These are phyloP conservation scores for Diarsia rubi DNA, from an alignment of 2,888 invertebrate genomes.

Conservation along the genomic window DNA sequence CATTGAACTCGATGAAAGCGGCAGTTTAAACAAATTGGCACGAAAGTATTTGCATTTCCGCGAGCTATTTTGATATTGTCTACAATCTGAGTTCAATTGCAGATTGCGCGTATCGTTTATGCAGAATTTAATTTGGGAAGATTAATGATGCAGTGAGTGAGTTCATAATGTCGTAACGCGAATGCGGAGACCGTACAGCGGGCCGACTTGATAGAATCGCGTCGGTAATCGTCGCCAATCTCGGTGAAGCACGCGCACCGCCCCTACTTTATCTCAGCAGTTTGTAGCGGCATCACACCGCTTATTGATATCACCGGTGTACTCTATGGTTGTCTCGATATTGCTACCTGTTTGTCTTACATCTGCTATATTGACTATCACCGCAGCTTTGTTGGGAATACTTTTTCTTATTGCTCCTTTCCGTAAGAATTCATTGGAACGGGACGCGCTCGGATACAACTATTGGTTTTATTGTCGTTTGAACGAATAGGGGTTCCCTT, in stretches of 20 bases:
- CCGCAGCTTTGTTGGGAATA: conserved; percentile 73
- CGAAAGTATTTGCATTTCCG: conserved; percentile 72
- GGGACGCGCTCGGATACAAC: conserved; percentile 74
- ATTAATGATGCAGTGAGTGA: conserved; percentile 59
- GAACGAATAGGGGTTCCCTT: conserved; percentile 69
- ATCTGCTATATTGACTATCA: conserved; percentile 79
- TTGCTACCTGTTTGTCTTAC: conserved; percentile 85
- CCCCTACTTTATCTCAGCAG: conserved; percentile 72
- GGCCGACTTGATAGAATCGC: conserved; percentile 69
- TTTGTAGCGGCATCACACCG: conserved; percentile 72
- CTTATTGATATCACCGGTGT: conserved; percentile 81
- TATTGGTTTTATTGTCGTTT: conserved; percentile 78
- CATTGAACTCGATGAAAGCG: conserved; percentile 77
- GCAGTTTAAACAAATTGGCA: conserved; percentile 74
- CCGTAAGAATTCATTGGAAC: conserved; percentile 76
- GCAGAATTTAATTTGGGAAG: conserved; percentile 59
- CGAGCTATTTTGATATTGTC: conserved; percentile 64
- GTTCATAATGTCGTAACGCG: conserved; percentile 53
- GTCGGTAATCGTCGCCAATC: conserved; percentile 80
- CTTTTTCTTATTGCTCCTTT: conserved; percentile 79
- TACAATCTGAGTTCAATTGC: conserved; percentile 50
- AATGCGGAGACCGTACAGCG: conserved; percentile 19
- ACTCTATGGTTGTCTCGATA: conserved; percentile 78
- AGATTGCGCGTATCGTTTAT: conserved; percentile 38
- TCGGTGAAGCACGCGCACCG: conserved; percentile 76